Evolutionary conservation across 2,113 vertebrate species (phyloP).

Genomic region (Lates calcarifer): DNA sequence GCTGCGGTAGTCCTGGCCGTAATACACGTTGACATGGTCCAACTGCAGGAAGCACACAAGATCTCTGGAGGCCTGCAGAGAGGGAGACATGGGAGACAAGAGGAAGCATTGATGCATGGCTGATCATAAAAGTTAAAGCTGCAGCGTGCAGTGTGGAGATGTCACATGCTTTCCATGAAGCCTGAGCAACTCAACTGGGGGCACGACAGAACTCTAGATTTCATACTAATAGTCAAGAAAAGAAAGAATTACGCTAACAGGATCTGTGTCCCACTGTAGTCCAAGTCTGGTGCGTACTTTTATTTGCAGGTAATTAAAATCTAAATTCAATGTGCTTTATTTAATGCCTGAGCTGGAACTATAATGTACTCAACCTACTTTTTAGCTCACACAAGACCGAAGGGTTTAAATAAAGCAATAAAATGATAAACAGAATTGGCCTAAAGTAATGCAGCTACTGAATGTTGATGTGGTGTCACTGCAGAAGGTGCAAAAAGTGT

Average conservation of each 20-base stretch:
- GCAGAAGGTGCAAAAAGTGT: not conserved
- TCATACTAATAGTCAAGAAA: not conserved
- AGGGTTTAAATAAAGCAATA: conserved; percentile 3
- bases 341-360: not conserved
- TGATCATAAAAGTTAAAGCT: not conserved
- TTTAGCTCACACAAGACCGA: not conserved
- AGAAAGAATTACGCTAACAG: conserved; percentile 36
- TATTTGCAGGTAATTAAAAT: conserved; percentile 10
- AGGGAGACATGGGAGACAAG: conserved; percentile 13
- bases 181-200: too few relatives aligned
- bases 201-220: too few relatives aligned
- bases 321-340: not conserved
- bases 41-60: conserved; percentile 97
- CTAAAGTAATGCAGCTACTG: not conserved
- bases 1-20: conserved; percentile 96
- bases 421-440: not conserved
- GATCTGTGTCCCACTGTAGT: not conserved
- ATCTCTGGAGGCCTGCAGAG: conserved; percentile 91
- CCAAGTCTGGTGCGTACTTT: not conserved
- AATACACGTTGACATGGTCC: conserved; percentile 97
- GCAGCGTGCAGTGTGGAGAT: too few relatives aligned
- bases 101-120: not conserved
- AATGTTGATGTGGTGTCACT: not conserved
- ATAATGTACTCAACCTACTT: not conserved
- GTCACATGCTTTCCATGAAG: not conserved